Evolutionary conservation across 2,888 invertebrate species (phyloP), one percentile per base, ranked within the genome.

Genomic region (Drosophila maculinotata): DNA sequence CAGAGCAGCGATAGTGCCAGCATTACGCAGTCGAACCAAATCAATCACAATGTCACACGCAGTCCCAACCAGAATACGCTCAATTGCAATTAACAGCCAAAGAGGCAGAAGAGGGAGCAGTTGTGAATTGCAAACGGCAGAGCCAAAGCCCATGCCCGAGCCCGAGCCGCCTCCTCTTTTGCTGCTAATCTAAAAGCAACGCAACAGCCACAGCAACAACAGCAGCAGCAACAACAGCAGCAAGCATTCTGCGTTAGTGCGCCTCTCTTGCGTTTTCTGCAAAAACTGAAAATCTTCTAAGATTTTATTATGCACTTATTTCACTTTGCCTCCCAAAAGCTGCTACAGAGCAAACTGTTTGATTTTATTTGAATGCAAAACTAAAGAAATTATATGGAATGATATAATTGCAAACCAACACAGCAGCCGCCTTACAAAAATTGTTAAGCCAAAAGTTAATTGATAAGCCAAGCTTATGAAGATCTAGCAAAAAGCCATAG

Each of bases 91-190:
- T 90, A 90, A 84, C 90, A 90, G 70, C 83, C 89, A 89, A 90
- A 90, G 89, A 90, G 90, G 90, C 90, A 90, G 82, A 90, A 86
- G 88, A 89, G 88, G 87, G 89, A 90, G 74, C 84, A 82, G 51
- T 84, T 73, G 73, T 89, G 88, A 90, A 88, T 87, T 78, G 63
- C 71, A 48, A 71, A 65, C 28, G 88, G 66, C 76, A 68, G 52
- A 51, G 53, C 62, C 66, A 66, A 51, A 45, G 57, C 33, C 44
- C 10, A 14, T 26, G 66, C 33, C 49, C 51, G 10, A 30, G 44
- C 47, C 42, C 51, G 31, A 17, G 59, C 58, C 68, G 69, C 67
- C 75, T 68, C 87, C 87, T 82, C 90, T 90, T 89, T 90, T 90
- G 90, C 90, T 89, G 89, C 78, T 78, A 90, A 85, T 62, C 49